These are phyloP conservation scores for Amblyjoppa fuscipennis DNA, from an alignment of 2,888 invertebrate species.

Conservation along the genomic window DNA sequence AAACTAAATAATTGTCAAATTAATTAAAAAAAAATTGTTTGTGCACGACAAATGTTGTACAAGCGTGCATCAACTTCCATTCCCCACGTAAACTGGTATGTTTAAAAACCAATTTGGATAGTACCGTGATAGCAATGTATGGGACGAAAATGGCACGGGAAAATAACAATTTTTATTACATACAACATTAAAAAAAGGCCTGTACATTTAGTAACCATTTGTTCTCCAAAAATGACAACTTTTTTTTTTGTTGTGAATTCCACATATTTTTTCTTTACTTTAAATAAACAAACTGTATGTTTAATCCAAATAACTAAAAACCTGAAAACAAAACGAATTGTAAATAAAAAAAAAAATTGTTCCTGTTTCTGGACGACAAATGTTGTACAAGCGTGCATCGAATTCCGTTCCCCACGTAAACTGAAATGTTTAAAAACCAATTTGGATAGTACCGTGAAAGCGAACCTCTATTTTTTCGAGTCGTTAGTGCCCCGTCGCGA, in stretches of 20 bases:
- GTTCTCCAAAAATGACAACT: too few relatives aligned
- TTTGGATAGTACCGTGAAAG: constrained; percentile 41
- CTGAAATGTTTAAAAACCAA: constrained; percentile 22
- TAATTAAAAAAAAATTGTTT: constrained; percentile 10
- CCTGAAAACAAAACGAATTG: too few relatives aligned
- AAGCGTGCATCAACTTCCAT: background rate
- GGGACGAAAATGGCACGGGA: background rate
- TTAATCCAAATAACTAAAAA: too few relatives aligned
- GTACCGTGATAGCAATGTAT: constrained; percentile 2
- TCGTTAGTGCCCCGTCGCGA: constrained; percentile 51
- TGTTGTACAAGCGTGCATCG: too few relatives aligned
- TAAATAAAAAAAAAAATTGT: constrained; percentile 11
- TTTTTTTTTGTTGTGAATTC: too few relatives aligned
- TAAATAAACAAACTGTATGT: too few relatives aligned
- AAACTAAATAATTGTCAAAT: too few relatives aligned
- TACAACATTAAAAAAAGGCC: background rate
- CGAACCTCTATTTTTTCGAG: constrained; percentile 50
- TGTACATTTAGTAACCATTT: too few relatives aligned
- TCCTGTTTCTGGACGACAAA: background rate
- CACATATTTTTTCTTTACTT: too few relatives aligned
- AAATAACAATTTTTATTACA: background rate
- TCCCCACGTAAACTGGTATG: constrained; percentile 24
- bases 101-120: constrained; percentile 46
- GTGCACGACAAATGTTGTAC: background rate
- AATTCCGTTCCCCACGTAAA: constrained; percentile 14